phyloP scores from a whole-genome alignment of 2,797 vertebrate genomes.

The Chaetodon trifasciatus region DNA sequence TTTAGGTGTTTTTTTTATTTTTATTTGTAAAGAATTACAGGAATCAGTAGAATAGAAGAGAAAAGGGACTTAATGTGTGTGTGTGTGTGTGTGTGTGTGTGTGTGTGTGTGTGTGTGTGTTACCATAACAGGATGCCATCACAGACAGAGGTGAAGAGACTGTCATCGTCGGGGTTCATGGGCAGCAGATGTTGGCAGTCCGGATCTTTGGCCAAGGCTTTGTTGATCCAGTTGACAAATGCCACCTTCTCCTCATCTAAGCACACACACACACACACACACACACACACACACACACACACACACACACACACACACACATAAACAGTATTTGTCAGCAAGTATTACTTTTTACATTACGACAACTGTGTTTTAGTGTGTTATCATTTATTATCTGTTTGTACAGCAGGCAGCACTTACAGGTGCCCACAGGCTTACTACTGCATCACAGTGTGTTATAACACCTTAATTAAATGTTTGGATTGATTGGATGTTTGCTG shows the following conservation, averaged over 20 bases:
- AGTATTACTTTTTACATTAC: too few relatives aligned
- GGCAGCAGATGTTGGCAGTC: constrained; percentile 94
- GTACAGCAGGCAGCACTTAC: too few relatives aligned
- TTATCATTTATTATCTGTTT: too few relatives aligned
- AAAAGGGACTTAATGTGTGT: background rate
- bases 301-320: constrained; percentile 7
- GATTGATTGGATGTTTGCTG: background rate
- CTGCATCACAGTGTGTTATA: background rate
- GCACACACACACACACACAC: constrained; percentile 21
- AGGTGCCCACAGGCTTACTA: too few relatives aligned
- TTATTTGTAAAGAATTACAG: background rate
- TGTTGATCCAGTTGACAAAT: constrained; percentile 99
- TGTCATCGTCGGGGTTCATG: constrained; percentile 90
- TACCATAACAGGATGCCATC: constrained; percentile 98
- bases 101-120: constrained; percentile 28
- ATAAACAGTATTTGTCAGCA: too few relatives aligned
- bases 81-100: background rate
- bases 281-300: constrained; percentile 27
- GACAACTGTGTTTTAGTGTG: too few relatives aligned
- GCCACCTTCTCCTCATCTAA: constrained; percentile 98
- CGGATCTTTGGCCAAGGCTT: constrained; percentile 92
- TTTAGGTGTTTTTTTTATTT: background rate
- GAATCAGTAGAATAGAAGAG: background rate
- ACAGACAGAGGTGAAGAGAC: constrained; percentile 93
- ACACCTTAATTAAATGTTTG: background rate